phyloP scores from a whole-genome alignment of 2,888 invertebrate species.

The Stegana nigrithorax region DNA sequence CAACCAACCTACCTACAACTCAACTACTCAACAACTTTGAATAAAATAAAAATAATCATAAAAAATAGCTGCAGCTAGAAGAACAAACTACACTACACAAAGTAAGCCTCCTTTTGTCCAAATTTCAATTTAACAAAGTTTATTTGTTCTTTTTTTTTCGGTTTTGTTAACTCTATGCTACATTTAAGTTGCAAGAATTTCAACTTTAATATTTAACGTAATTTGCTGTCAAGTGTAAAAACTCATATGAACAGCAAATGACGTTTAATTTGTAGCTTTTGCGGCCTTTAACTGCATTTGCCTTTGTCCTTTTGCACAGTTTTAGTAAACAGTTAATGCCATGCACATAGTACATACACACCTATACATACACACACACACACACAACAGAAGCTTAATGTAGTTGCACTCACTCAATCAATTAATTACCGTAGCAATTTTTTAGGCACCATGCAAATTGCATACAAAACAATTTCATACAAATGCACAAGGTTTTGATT shows the following conservation, averaged over 20 bases:
- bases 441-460: background rate
- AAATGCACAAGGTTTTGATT: constrained; percentile 39
- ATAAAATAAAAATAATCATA: constrained; percentile 35
- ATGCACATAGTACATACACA: background rate
- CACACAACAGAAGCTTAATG: constrained; percentile 5
- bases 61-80: constrained; percentile 66
- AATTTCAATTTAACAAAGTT: background rate
- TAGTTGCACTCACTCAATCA: constrained; percentile 1
- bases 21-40: background rate
- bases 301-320: constrained; percentile 1
- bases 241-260: too few species aligned
- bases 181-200: too few species aligned
- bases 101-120: constrained; percentile 54
- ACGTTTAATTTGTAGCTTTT: background rate
- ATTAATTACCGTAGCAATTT: background rate
- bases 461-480: background rate
- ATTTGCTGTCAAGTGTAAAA: too few species aligned
- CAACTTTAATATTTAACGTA: too few species aligned
- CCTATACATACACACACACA: constrained; percentile 17
- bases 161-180: background rate
- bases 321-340: background rate
- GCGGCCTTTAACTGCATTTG: background rate
- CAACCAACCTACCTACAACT: constrained; percentile 27
- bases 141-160: background rate
- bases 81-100: constrained; percentile 67